Evolutionary conservation across 2,888 invertebrate species (phyloP), one percentile per base, ranked within the genome.

Genomic region (Drosophila mulleri): DNA sequence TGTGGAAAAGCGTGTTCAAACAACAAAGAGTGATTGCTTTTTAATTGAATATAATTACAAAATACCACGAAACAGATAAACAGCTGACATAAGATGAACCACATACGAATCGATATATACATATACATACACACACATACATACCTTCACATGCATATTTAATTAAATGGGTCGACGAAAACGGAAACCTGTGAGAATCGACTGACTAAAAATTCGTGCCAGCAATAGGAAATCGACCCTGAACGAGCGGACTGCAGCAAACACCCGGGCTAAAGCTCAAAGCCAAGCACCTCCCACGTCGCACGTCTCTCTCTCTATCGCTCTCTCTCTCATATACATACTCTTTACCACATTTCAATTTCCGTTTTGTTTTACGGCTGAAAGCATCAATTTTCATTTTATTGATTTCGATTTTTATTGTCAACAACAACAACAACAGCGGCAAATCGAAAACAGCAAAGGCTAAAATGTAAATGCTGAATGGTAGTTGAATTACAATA

Each of bases 371-470:
- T 88, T 89, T 89, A 88, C 81, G 75, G 75, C 80, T 88, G 79
- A 89, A 82, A 84, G 89, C 89, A 74, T 86, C 85, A 86, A 89
- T 86, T 86, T 89, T 86, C 85, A 82, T 89, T 89, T 89, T 88
- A 89, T 86, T 88, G 85, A 86, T 86, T 86, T 89, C 88, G 83
- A 76, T 75, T 86, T 89, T 78, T 82, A 88, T 76, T 83, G 88
- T 78, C 86, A 74, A 70, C 76, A 75, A 65, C 61, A 63, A 45
- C 52, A 75, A 65, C 58, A 63, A 7, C 42, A 11, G 20, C 47
- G 32, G 47, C 48, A 65, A 72, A 72, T 66, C 61, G 57, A 72
- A 72, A 75, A 68, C 50, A 62, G 66, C 66, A 54, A 69, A 69
- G 41, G 66, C 57, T 67, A 29, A 73, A 79, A 69, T 77, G 65